Percentiles rank a stretch among this genome's conserved stretches.
Conservation (phyloP, 2,888 invertebrate species). For the Lathronympha strigana region DNA sequence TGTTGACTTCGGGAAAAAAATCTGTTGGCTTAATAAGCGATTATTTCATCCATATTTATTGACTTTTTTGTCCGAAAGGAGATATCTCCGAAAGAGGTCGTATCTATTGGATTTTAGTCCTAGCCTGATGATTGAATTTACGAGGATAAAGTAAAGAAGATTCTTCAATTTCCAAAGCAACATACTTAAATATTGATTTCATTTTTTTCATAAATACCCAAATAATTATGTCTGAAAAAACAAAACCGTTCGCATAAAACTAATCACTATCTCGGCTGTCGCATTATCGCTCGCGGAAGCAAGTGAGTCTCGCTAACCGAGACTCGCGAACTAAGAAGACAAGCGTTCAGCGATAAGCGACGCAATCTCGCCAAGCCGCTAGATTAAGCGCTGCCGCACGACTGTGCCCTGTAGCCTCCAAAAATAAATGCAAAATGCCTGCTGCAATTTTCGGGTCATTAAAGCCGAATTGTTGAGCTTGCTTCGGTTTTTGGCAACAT, state of each 20-base stretch:
- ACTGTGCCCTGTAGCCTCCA: slow-evolving; percentile 31
- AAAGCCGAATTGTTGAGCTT: slow-evolving; percentile 21
- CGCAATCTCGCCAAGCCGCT: slow-evolving; percentile 13
- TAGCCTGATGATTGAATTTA: too few relatives aligned
- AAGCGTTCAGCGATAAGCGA: slow-evolving; percentile 28
- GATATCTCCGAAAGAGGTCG: too few relatives aligned
- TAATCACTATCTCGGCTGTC: slow-evolving; percentile 1
- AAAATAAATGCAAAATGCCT: slow-evolving; percentile 39
- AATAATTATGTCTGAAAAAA: neutral
- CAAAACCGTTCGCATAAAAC: slow-evolving; percentile 1
- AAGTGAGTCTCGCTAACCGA: slow-evolving; percentile 24
- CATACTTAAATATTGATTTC: too few relatives aligned
- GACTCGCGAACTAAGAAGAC: slow-evolving; percentile 9
- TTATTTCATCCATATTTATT: too few relatives aligned
- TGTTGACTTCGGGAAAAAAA: too few relatives aligned
- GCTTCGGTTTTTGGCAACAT: slow-evolving; percentile 16
- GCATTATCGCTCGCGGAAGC: slow-evolving; percentile 7
- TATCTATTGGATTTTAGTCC: too few relatives aligned
- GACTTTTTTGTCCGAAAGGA: too few relatives aligned
- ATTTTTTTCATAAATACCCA: too few relatives aligned
- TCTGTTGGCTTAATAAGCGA: too few relatives aligned
- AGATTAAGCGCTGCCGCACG: slow-evolving; percentile 30
- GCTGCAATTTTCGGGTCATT: slow-evolving; percentile 28
- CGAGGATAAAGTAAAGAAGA: too few relatives aligned
- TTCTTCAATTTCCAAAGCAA: too few relatives aligned